Conservation (phyloP, 2,797 vertebrate species). For the Zenarchopterus dispar region DNA sequence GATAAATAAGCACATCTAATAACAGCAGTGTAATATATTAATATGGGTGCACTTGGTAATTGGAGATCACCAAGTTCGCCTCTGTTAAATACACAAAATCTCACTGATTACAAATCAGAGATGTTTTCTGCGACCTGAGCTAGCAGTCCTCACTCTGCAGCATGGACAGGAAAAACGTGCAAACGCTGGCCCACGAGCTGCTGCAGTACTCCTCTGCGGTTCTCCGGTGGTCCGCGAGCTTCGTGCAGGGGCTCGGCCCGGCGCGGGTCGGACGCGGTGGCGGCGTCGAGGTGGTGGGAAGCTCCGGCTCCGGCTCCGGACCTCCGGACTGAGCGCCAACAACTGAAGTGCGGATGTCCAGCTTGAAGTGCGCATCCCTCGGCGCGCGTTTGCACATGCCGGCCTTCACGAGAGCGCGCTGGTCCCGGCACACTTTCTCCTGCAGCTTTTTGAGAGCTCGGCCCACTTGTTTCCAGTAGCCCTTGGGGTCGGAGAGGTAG, state of each 20-base stretch:
- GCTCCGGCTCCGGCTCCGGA: background rate
- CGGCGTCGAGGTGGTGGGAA: rapidly evolving
- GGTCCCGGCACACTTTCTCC: constrained; percentile 79
- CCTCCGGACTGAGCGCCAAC: background rate
- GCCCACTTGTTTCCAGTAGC: constrained; percentile 89
- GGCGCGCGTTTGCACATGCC: constrained; percentile 85
- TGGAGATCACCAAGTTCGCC: background rate
- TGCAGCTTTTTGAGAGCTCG: constrained; percentile 82
- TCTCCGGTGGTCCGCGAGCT: constrained; percentile 71
- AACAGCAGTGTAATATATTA: no score
- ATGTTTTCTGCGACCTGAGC: background rate
- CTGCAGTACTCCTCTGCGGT: constrained; percentile 86
- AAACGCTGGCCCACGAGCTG: constrained; percentile 82
- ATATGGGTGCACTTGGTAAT: no score
- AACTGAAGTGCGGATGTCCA: constrained; percentile 35
- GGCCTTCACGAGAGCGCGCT: constrained; percentile 77
- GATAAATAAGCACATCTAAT: no score
- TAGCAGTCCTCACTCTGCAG: constrained; percentile 85
- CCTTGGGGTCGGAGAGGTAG: constrained; percentile 64
- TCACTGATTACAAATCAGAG: no score
- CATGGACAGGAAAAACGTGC: constrained; percentile 86
- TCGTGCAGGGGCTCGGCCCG: constrained; percentile 61
- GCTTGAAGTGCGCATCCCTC: constrained; percentile 80
- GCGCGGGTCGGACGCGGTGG: background rate
- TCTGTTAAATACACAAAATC: background rate